A percentile compares a stretch with the other conserved stretches of the same genome.
Evolutionary conservation across 2,888 invertebrate species (phyloP).

Genomic region (Drosophila atripex): DNA sequence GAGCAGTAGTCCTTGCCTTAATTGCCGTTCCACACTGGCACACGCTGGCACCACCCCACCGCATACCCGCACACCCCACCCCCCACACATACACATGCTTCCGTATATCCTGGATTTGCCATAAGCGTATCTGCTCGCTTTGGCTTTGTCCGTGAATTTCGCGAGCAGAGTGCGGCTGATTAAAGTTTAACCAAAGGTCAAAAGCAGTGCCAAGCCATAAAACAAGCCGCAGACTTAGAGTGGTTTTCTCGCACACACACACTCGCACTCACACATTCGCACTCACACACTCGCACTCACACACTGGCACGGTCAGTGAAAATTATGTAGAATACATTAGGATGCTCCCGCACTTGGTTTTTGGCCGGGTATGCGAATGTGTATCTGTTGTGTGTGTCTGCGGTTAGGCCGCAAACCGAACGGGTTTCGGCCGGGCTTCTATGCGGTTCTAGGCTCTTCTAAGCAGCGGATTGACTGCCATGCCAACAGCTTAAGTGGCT

Average conservation of each 20-base stretch:
- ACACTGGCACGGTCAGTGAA: constrained; percentile 61
- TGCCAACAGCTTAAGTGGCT: constrained; percentile 78
- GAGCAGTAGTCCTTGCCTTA: constrained; percentile 43
- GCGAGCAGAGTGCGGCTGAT: constrained; percentile 57
- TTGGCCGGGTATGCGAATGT: constrained; percentile 11
- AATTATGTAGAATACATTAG: constrained; percentile 76
- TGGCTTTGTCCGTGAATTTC: constrained; percentile 34
- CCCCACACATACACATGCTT: constrained; percentile 15
- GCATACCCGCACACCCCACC: background rate
- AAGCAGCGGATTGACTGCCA: constrained; percentile 76
- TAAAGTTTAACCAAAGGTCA: constrained; percentile 76
- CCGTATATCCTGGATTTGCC: constrained; percentile 3
- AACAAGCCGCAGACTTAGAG: constrained; percentile 76
- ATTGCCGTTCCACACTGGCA: constrained; percentile 34
- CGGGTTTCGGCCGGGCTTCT: constrained; percentile 22
- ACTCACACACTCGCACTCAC: constrained; percentile 37
- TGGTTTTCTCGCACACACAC: constrained; percentile 22
- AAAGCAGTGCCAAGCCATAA: constrained; percentile 75
- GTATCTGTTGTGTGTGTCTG: constrained; percentile 35
- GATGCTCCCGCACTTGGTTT: constrained; percentile 26
- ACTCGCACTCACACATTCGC: constrained; percentile 47
- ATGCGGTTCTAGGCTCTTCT: constrained; percentile 48
- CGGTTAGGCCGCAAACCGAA: constrained; percentile 60
- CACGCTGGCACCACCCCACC: background rate
- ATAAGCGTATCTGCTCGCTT: constrained; percentile 19